Percentiles rank a stretch among this genome's conserved stretches.
These are phyloP conservation scores for Tenebrio molitor DNA, from an alignment of 1,140 invertebrate genomes.

Conservation along the genomic window DNA sequence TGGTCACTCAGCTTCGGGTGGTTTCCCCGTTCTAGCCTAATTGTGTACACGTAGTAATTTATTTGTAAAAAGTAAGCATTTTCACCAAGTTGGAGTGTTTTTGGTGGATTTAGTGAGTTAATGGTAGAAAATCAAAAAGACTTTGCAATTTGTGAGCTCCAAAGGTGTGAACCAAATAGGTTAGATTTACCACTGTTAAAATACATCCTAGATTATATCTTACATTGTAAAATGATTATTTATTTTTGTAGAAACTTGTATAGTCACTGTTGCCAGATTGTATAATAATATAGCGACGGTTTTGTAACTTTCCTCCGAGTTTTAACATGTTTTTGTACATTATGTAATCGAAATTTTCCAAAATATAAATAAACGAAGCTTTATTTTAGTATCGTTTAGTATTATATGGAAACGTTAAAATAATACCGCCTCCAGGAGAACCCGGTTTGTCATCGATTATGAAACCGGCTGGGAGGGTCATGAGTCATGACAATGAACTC, in stretches of 20 bases:
- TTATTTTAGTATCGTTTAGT: neutral
- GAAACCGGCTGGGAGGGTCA: conserved; percentile 14
- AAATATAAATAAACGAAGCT: neutral
- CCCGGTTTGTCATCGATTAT: neutral
- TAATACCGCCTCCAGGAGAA: neutral
- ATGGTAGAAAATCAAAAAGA: too few species aligned
- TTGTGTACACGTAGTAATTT: neutral
- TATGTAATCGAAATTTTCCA: conserved; percentile 6
- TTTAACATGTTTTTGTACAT: conserved; percentile 7
- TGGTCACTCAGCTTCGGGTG: neutral
- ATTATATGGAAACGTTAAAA: neutral
- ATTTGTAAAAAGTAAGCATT: neutral
- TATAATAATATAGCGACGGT: too few species aligned
- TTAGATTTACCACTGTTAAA: neutral
- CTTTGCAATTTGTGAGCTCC: neutral
- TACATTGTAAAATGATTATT: conserved; percentile 7
- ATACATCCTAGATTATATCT: neutral
- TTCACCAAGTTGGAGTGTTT: too few species aligned
- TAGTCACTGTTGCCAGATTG: conserved; percentile 7
- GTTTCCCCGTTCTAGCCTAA: neutral
- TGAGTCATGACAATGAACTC: conserved; percentile 29
- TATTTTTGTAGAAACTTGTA: conserved; percentile 14
- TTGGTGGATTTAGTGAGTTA: too few species aligned
- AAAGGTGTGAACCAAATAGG: conserved; percentile 19
- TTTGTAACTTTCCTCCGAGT: too few species aligned